phyloP scores from a whole-genome alignment of 2,888 invertebrate species.

The Lamproptera curius region DNA sequence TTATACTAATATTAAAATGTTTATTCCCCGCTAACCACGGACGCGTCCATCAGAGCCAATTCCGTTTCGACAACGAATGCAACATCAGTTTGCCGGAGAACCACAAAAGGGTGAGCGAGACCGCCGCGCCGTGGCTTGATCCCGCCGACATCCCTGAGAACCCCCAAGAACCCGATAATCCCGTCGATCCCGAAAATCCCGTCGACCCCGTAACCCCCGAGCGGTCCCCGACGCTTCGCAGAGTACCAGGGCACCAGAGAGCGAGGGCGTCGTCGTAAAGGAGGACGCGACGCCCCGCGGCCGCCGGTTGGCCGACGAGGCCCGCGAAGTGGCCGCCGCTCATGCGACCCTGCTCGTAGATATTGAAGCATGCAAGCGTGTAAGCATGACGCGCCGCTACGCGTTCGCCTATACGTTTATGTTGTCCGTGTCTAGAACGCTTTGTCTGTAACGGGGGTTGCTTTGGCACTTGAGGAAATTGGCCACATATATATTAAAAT shows the following conservation, averaged over 20 bases:
- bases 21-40: slow-evolving; percentile 60
- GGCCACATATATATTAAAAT: too few species aligned
- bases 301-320: slow-evolving; percentile 67
- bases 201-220: slow-evolving; percentile 40
- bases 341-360: slow-evolving; percentile 76
- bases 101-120: slow-evolving; percentile 96
- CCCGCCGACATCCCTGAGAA: slow-evolving; percentile 40
- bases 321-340: slow-evolving; percentile 71
- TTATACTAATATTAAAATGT: slow-evolving; percentile 24
- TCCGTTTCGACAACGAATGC: slow-evolving; percentile 99
- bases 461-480: too few species aligned
- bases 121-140: slow-evolving; percentile 65
- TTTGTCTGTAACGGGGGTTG: too few species aligned
- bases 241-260: slow-evolving; percentile 46
- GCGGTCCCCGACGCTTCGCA: slow-evolving; percentile 45
- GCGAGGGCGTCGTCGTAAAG: slow-evolving; percentile 67
- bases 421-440: slow-evolving; percentile 34
- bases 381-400: slow-evolving; percentile 80
- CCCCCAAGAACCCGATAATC: slow-evolving; percentile 26
- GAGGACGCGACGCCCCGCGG: slow-evolving; percentile 67
- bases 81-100: slow-evolving; percentile 98
- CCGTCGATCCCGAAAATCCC: background rate
- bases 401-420: slow-evolving; percentile 34
- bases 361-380: slow-evolving; percentile 83
- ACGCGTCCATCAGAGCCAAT: slow-evolving; percentile 90